Conservation (phyloP, 1,140 invertebrate species). For the Halotydeus destructor region DNA sequence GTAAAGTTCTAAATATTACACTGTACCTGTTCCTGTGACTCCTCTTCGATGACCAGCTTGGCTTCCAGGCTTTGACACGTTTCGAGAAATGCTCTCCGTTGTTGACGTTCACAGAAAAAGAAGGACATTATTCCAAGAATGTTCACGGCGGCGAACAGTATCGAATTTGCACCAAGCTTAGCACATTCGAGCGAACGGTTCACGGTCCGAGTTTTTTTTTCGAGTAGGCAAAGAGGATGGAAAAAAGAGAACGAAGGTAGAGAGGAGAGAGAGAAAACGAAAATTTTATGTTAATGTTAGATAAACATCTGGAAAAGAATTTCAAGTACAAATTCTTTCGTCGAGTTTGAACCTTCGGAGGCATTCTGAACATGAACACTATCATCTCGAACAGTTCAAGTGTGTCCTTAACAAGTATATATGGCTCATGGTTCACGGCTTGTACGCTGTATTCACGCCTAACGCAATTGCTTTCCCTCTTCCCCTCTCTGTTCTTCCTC, state of each 20-base stretch:
- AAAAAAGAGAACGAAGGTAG: background rate
- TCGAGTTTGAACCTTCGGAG: background rate
- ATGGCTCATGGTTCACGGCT: too few species aligned
- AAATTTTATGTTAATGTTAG: background rate
- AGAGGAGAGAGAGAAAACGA: too few species aligned
- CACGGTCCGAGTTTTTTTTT: background rate
- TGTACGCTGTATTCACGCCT: too few species aligned
- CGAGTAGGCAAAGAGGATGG: background rate
- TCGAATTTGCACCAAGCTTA: constrained; percentile 44
- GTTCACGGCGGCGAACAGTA: constrained; percentile 43
- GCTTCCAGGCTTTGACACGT: constrained; percentile 74
- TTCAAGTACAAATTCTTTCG: background rate
- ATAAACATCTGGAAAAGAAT: background rate
- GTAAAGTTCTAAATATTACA: constrained; percentile 3
- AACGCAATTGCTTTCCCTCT: too few species aligned
- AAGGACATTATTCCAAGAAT: constrained; percentile 51
- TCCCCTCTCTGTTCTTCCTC: too few species aligned
- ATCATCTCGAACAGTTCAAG: too few species aligned
- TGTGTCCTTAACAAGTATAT: too few species aligned
- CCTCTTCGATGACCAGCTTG: constrained; percentile 74
- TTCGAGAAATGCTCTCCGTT: constrained; percentile 65
- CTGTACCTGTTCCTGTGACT: constrained; percentile 62
- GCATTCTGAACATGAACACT: too few species aligned
- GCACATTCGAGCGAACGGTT: constrained; percentile 13
- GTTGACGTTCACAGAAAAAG: constrained; percentile 59